phyloP scores from a whole-genome alignment of 2,797 vertebrate species.

The Siniperca undulata region DNA sequence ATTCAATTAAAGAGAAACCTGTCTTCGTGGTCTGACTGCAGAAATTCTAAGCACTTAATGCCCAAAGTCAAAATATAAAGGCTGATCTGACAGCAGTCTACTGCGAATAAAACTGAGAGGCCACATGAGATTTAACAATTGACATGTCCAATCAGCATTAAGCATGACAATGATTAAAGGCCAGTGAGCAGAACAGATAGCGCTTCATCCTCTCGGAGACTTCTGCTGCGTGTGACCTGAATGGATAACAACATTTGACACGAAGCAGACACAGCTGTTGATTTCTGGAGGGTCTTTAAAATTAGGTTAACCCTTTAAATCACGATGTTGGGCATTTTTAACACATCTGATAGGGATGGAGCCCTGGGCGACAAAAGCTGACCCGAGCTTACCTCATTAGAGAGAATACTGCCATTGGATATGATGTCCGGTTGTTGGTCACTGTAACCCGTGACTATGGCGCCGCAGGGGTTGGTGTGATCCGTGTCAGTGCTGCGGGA shows the following conservation, averaged over 20 bases:
- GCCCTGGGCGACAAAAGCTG: neutral
- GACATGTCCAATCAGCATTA: conserved; percentile 54
- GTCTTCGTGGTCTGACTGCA: neutral
- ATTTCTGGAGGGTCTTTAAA: conserved; percentile 17
- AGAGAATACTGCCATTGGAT: conserved; percentile 97
- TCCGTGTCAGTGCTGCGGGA: conserved; percentile 93
- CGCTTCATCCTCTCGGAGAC: conserved; percentile 32
- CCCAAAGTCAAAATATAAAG: neutral
- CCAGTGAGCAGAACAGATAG: conserved; percentile 47
- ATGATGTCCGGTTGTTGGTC: conserved; percentile 99
- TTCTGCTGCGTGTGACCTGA: conserved; percentile 43
- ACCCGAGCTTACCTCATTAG: conserved; percentile 92
- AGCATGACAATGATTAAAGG: conserved; percentile 57
- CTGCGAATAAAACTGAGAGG: conserved; percentile 41
- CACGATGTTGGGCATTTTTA: neutral
- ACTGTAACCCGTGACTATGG: conserved; percentile 93
- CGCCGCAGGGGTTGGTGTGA: conserved; percentile 94
- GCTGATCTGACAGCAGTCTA: conserved; percentile 30
- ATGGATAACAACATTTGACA: conserved; percentile 27
- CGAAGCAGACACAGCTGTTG: conserved; percentile 32
- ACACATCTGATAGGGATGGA: neutral
- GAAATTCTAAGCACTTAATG: neutral
- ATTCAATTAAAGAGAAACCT: neutral
- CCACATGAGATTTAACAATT: conserved; percentile 55
- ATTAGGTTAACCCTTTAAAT: conserved; percentile 30